Base-by-base conservation (phyloP, 2,113 vertebrate species). In the Phrynocephalus versicolor region DNA sequence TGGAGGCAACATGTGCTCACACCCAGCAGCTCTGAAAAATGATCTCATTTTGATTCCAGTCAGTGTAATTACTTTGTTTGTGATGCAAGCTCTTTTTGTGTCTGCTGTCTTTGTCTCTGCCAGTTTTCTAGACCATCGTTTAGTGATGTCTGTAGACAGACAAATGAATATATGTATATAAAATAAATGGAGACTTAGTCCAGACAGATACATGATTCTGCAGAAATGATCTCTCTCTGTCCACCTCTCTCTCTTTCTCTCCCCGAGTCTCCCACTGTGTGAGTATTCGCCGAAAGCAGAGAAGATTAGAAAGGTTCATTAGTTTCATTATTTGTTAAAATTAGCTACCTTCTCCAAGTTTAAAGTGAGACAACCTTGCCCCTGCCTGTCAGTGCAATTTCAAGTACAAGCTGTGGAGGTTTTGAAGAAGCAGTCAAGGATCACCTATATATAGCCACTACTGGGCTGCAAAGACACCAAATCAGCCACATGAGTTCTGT, bases 11-110 rank as follows among this genome's bases (percentile, higher is more conserved):
- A 90, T 93, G 89, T 87, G 70, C 91, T 93, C 62, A 87, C 80
- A 88, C 58, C 86, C 89, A 90, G 71, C 82, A 89, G 90, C 90
- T 94, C 88, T 94, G 89, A 94, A 92, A 94, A 94, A 93, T 88
- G 71, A 90, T 92, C 83, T 94, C 83, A 93, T 93, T 93, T 92
- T 94, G 90, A 90, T 92, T 93, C 86, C 87, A 90, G 84, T 81
- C 71, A 88, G 55, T 2, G 13, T 88, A 92, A 90, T 85, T 87
- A 91, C 62, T 69, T 88, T 58, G 35, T 88, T 89, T 83, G 55
- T 86, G 84, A 86, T 81, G 85, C 0, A 88, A 78, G 69, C 86
- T 70, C 89, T 83, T 41, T 82, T 33, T 93, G n/a, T 35, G 45
- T 74, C 70, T 41, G 73, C 58, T 85, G 69, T 80, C 79, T 86